phyloP scores from a whole-genome alignment of 2,888 invertebrate genomes.

The Icerya purchasi region DNA sequence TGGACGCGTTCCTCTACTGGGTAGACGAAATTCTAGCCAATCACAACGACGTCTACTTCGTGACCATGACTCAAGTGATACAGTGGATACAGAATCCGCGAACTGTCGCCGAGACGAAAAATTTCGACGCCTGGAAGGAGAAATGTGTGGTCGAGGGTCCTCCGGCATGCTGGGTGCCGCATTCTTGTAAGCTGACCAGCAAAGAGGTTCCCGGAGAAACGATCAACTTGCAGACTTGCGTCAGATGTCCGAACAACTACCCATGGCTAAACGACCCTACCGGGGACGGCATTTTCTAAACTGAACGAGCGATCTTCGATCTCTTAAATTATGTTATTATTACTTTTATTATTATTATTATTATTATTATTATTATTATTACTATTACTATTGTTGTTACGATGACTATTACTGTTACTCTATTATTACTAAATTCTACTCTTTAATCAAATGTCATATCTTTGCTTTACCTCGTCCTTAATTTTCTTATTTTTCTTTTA shows the following conservation, averaged over 20 bases:
- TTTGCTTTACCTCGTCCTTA: too few species aligned
- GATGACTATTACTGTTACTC: too few species aligned
- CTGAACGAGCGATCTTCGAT: conserved; percentile 1
- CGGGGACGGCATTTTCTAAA: conserved; percentile 73
- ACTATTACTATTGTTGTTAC: too few species aligned
- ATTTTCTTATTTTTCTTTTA: too few species aligned
- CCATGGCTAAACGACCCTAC: conserved; percentile 87
- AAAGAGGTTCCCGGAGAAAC: conserved; percentile 88
- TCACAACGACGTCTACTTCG: conserved; percentile 80
- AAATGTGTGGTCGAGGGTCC: conserved; percentile 71
- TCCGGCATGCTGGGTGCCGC: conserved; percentile 69
- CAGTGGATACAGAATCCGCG: conserved; percentile 88
- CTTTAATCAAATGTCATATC: too few species aligned
- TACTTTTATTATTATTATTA: not conserved
- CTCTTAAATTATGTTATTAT: not conserved
- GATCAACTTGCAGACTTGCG: conserved; percentile 77
- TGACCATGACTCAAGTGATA: conserved; percentile 88
- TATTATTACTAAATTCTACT: too few species aligned
- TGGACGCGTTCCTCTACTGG: conserved; percentile 84
- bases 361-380: not conserved
- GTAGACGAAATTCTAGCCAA: conserved; percentile 66
- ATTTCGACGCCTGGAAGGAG: conserved; percentile 86
- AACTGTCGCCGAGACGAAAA: conserved; percentile 62
- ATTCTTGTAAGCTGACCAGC: conserved; percentile 73
- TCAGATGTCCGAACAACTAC: conserved; percentile 82